Evolutionary conservation across 2,113 vertebrate species (phyloP), one percentile per base, ranked within the genome.

Genomic region (Dasyprocta punctata): DNA sequence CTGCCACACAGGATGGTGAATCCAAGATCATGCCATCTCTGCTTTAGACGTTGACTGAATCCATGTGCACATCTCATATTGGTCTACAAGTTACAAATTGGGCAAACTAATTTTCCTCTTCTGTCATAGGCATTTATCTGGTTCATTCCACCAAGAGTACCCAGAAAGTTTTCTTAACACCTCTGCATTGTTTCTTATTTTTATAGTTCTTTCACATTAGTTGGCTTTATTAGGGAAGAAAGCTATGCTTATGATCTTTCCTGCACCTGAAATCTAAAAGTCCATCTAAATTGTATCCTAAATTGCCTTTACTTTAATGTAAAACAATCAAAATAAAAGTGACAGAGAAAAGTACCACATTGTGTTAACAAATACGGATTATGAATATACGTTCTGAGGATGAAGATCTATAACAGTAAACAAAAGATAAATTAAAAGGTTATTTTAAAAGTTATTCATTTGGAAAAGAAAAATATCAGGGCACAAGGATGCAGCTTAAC

Each of bases 191-290:
- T 41, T 33, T 90, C 28, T 49, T 78, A 63, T 19, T 95, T 75
- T 88, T 69, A 30, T 5, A 28, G 2, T 49, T 82, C 14, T 49
- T 80, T 65, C 52, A 54, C 52, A 71, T 86, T 75, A 65, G 33
- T 65, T 88, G 22, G 86, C 63, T 63, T 78, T 84, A 11, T 7
- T 41, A 83, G 30, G 41, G 3, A 97, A 86, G n/a, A 92, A 94
- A 94, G 33, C 73, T 44, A 13, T 49, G 28, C 17, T 28, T 17
- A 63, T 81, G 22, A 71, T n/a, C 8, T 94, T 89, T 82, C 67
- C 85, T 85, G 26, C 75, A 94, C 17, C n/a, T 65, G 10, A 82
- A 52, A 8, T 71, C 44, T 71, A 89, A 89, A 89, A 93, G 17
- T n/a, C 4, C 3, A 24, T 41, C 60, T 58, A 86, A 94, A 88